Evolutionary conservation across 2,888 invertebrate genomes (phyloP), one percentile per base, ranked within the genome.

Genomic region (Alcis repandata): DNA sequence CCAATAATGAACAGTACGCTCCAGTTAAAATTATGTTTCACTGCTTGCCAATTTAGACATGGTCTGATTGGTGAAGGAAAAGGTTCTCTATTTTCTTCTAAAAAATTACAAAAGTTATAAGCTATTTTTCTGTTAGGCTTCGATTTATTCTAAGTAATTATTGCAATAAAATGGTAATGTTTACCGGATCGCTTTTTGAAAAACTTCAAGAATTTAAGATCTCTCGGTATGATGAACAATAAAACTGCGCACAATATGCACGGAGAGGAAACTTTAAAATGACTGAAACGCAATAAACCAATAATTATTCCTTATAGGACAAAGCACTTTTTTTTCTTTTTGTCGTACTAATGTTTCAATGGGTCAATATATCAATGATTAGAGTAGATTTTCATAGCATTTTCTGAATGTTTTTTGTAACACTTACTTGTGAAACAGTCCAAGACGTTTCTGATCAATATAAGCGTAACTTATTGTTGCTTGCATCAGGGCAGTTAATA

Each of bases 21-120:
- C 91, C 90, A 91, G 17, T 84, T 75, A n/a, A 89, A 70, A 22
- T 85, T 79, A 9, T 76, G 71, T 22, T 70, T 77, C 0, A 89
- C 73, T 7, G 80, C 46, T 3, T 69, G 61, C 91, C 91, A 91
- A 64, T 70, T 85, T 1, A 91, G 72, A 62, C 88, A 89, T 0
- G 84, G 72, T 68, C 79, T 85, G 27, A 79, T 79, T 1, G 76
- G 67, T 6, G 69, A 36, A 0, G 82, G 85, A 10, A 84, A 67
- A 0, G 77, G 76, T 10, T 75, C 71, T 9, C 58, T 71, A 20
- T 59, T 70, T 2, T 49, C 57, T 27, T 66, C 79, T 82, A 63
- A 62, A 73, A 68, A 59, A 57, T 67, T 4, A 2, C 7, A 22
- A 43, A 43, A 43, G 10, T 10, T 7, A 7, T 11, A 36, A 41